Conservation (phyloP, 2,888 invertebrate genomes). For the Lepidocyrtinus sp. region DNA sequence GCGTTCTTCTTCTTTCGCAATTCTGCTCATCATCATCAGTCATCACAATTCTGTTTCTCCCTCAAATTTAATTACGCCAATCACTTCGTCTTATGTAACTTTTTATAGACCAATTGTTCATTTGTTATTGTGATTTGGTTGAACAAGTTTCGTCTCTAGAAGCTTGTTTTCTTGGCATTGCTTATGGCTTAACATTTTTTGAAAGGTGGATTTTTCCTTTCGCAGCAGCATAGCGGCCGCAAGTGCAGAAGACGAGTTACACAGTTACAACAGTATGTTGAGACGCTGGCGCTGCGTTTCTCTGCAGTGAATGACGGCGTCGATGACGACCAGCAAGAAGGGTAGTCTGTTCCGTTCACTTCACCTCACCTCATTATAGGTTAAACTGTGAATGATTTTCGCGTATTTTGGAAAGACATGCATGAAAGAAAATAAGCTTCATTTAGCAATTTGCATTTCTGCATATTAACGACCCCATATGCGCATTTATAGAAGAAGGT, state of each 20-base stretch:
- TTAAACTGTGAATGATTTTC: slow-evolving; percentile 16
- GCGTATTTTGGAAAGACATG: slow-evolving; percentile 11
- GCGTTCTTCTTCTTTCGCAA: slow-evolving; percentile 12
- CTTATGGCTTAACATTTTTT: not conserved
- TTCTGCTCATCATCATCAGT: slow-evolving; percentile 8
- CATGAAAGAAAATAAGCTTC: not conserved
- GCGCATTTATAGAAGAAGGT: no score
- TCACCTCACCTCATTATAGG: not conserved
- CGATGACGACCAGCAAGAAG: no score
- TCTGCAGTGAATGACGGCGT: no score
- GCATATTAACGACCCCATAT: not conserved
- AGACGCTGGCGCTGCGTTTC: no score
- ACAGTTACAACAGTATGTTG: no score
- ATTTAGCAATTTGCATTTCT: not conserved
- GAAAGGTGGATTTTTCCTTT: slow-evolving; percentile 14
- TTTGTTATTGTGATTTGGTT: slow-evolving; percentile 1
- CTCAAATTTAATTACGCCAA: slow-evolving; percentile 21
- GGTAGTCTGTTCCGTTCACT: slow-evolving; percentile 17
- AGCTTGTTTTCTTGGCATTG: not conserved
- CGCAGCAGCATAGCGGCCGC: not conserved
- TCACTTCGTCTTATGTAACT: slow-evolving; percentile 14
- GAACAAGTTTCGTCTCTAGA: not conserved
- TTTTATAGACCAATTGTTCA: slow-evolving; percentile 18
- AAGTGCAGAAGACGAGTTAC: not conserved
- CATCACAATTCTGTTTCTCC: not conserved